Base-by-base conservation (phyloP, 2,113 vertebrate species). In the Trematomus loennbergii region DNA sequence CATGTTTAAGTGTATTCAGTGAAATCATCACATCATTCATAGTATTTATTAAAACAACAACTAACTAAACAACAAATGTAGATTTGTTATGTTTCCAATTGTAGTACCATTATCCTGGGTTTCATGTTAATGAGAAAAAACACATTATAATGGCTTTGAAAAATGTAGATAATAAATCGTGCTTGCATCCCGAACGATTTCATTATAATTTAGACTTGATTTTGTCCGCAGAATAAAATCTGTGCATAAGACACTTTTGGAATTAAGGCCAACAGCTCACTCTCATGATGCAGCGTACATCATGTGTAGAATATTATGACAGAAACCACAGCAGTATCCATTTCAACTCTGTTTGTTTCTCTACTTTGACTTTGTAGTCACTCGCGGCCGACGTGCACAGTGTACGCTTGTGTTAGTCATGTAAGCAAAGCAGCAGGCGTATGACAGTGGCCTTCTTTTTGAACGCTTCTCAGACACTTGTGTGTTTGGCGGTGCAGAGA, bases 391-490 rank as follows among this genome's bases (percentile, higher is more conserved):
- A 40, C 49, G 12, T 64, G 7, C 36, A 40, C 36, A 40, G 36
- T 65, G 33, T 18, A 9, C 33, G 4, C 29, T 3, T n/a, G 50
- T 66, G 11, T 72, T 20, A 55, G 18, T 64, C 55, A 74, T 55
- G 77, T 70, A 45, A 49, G 78, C 54, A 69, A 76, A 62, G 79
- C 79, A 85, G 82, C 48, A 59, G 36, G 54, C 68, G 22, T 66
- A 50, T 80, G 81, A 87, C 69, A 68, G 45, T 82, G 71, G 73
- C 70, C 65, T 75, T 81, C 66, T 61, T 91, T 40, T 82, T 92
- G 81, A 89, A 82, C 67, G 76, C 50, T 69, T 75, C 75, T 83
- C 79, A 83, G 76, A 73, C 59, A 36, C 18, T 61, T 20, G 68
- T 79, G 62, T 84, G 80, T 78, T 88, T 86, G 84, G 63, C 29